Evolutionary conservation across 2,113 vertebrate genomes (phyloP).

Genomic region (Semnornis frantzii): DNA sequence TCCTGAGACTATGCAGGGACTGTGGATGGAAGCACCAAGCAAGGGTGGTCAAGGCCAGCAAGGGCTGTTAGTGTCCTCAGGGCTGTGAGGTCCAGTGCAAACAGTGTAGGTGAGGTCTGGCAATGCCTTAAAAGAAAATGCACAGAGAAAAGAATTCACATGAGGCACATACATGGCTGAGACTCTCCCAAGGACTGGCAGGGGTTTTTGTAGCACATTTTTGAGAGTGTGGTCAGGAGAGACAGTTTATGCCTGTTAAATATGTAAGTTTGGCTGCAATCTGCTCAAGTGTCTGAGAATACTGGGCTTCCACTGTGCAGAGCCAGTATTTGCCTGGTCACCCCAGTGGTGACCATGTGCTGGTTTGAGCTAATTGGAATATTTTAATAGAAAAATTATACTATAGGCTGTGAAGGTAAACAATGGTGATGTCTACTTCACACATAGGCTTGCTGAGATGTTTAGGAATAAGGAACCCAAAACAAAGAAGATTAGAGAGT

Average conservation of each 20-base stretch:
- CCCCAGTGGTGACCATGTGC: not conserved
- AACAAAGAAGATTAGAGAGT: too few species aligned
- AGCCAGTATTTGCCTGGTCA: not conserved
- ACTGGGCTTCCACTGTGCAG: not conserved
- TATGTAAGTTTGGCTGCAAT: not conserved
- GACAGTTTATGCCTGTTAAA: not conserved
- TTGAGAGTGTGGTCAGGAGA: not conserved
- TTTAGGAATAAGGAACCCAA: too few species aligned
- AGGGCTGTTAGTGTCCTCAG: not conserved
- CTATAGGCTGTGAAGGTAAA: too few species aligned
- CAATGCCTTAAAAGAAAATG: not conserved
- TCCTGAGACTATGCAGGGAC: not conserved
- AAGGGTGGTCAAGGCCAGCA: not conserved
- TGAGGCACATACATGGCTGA: not conserved
- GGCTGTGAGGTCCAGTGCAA: accelerated
- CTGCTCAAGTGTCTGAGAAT: not conserved
- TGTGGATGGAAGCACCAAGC: not conserved
- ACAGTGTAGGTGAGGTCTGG: not conserved
- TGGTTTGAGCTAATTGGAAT: too few species aligned
- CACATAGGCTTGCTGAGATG: too few species aligned
- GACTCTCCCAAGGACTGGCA: not conserved
- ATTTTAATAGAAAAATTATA: too few species aligned
- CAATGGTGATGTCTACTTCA: too few species aligned
- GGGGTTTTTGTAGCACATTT: not conserved
- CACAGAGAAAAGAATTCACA: not conserved